These are phyloP conservation scores for Tor tambroides DNA, from an alignment of 2,113 vertebrate genomes.

Conservation along the genomic window DNA sequence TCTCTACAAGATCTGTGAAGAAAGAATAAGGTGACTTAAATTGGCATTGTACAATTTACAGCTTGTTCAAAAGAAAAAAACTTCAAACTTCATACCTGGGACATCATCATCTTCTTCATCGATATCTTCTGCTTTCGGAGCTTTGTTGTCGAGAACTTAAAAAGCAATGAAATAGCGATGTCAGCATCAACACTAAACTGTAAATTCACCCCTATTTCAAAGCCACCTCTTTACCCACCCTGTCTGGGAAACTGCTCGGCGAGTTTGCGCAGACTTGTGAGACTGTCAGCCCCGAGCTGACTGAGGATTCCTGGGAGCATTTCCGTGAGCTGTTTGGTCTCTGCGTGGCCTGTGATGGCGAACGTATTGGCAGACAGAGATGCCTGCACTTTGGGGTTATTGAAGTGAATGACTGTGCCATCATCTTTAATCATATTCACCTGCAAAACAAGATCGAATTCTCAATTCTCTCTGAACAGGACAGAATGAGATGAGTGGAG, in stretches of 20 bases:
- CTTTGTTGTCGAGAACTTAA: slow-evolving; percentile 87
- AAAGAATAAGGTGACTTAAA: background rate
- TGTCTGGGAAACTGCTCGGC: slow-evolving; percentile 96
- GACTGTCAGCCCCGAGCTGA: slow-evolving; percentile 97
- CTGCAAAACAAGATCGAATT: slow-evolving; percentile 65
- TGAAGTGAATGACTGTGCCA: slow-evolving; percentile 98
- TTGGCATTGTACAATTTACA: background rate
- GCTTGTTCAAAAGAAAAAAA: background rate
- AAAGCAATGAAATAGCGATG: slow-evolving; percentile 21
- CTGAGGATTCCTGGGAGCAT: slow-evolving; percentile 99
- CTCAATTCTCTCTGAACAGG: background rate
- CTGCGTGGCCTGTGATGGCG: slow-evolving; percentile 95
- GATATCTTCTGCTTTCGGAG: slow-evolving; percentile 94
- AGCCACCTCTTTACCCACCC: slow-evolving; percentile 75
- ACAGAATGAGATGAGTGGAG: background rate
- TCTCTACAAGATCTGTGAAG: slow-evolving; percentile 94
- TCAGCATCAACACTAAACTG: background rate
- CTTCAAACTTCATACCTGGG: slow-evolving; percentile 79
- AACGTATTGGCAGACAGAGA: slow-evolving; percentile 98
- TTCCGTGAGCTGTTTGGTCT: slow-evolving; percentile 98
- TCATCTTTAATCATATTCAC: slow-evolving; percentile 99
- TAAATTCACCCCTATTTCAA: background rate
- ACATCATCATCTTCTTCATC: slow-evolving; percentile 98
- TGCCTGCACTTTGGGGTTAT: slow-evolving; percentile 98
- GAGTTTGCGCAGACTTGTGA: slow-evolving; percentile 96